Evolutionary conservation across 2,888 invertebrate genomes (phyloP).

Genomic region (Marronus borbonicus): DNA sequence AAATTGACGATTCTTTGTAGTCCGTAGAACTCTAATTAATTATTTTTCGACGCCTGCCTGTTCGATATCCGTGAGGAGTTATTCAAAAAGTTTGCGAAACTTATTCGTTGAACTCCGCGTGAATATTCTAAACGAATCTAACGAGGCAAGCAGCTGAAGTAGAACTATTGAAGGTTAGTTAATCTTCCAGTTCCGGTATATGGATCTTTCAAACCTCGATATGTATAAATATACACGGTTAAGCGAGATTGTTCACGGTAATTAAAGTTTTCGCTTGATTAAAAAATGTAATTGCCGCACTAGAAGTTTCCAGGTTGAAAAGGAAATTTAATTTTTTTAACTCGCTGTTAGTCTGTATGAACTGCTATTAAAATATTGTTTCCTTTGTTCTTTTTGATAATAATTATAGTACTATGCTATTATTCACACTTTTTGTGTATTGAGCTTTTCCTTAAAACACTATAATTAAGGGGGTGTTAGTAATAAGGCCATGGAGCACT

Average conservation of each 20-base stretch:
- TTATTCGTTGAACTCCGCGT: slow-evolving; percentile 12
- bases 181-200: slow-evolving; percentile 8
- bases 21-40: slow-evolving; percentile 30
- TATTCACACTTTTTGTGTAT: too few relatives aligned
- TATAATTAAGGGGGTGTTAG: too few relatives aligned
- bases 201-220: background rate
- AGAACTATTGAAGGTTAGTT: background rate
- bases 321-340: background rate
- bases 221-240: background rate
- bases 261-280: background rate
- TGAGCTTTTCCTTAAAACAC: too few relatives aligned
- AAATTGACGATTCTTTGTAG: slow-evolving; percentile 18
- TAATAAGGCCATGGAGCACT: too few relatives aligned
- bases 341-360: too few relatives aligned
- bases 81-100: slow-evolving; percentile 16
- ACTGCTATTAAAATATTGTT: too few relatives aligned
- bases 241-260: background rate
- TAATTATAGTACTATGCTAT: too few relatives aligned
- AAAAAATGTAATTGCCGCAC: background rate
- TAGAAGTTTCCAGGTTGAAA: background rate
- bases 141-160: slow-evolving; percentile 11
- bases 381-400: too few relatives aligned
- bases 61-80: slow-evolving; percentile 25
- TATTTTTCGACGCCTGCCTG: slow-evolving; percentile 9
- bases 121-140: slow-evolving; percentile 2